Evolutionary conservation across 2,113 vertebrate genomes (phyloP).

Genomic region (Serinus canaria): DNA sequence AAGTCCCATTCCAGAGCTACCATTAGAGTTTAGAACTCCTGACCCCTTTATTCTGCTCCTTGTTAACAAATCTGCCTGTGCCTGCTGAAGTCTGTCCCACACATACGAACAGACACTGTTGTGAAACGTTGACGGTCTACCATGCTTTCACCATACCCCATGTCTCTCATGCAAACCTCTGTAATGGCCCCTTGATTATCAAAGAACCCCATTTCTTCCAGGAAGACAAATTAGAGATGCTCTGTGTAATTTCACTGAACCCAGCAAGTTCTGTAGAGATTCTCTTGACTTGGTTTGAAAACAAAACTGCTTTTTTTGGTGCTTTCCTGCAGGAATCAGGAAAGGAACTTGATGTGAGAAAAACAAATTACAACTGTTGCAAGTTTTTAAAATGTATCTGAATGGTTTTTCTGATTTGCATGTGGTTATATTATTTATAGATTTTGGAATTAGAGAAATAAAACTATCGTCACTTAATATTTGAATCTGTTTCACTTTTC

Average conservation of each 20-base stretch:
- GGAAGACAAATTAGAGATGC: neutral
- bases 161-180: neutral
- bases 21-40: neutral
- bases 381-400: neutral
- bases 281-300: neutral
- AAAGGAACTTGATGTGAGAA: neutral
- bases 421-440: neutral
- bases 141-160: neutral
- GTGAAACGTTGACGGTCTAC: neutral
- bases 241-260: neutral
- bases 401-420: neutral
- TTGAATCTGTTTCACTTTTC: slow-evolving; percentile 34
- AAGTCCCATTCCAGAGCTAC: neutral
- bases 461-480: neutral
- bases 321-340: neutral
- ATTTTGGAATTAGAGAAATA: slow-evolving; percentile 19
- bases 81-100: neutral
- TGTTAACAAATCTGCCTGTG: neutral
- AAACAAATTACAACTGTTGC: neutral
- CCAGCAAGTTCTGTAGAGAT: neutral
- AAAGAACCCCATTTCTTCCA: neutral
- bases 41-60: neutral
- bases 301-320: neutral
- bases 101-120: neutral
- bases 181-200: neutral